Conservation (phyloP, 2,113 vertebrate genomes). For the Cyprinodon tularosa region DNA sequence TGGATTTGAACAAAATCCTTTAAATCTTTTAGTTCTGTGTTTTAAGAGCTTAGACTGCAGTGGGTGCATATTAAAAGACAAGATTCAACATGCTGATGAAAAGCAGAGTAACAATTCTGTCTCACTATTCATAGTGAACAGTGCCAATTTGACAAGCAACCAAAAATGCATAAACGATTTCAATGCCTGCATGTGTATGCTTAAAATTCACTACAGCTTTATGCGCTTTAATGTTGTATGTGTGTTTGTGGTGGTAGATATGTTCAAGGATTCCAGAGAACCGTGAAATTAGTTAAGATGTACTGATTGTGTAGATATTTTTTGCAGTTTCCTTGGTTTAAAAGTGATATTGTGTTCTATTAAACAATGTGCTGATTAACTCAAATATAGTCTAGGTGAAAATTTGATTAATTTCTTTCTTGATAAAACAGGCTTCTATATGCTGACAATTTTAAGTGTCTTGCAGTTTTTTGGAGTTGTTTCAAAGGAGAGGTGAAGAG, state of each 20-base stretch:
- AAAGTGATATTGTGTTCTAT: background rate
- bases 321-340: background rate
- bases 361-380: background rate
- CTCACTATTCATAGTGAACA: background rate
- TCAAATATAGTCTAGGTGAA: background rate
- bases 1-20: slow-evolving; percentile 27
- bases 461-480: background rate
- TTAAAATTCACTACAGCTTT: background rate
- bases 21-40: slow-evolving; percentile 1
- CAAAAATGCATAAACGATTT: background rate
- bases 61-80: slow-evolving; percentile 11
- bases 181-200: background rate
- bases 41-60: slow-evolving; percentile 2
- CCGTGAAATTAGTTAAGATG: background rate
- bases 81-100: slow-evolving; percentile 31
- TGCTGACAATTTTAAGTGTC: background rate
- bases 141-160: slow-evolving; percentile 1
- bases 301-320: background rate
- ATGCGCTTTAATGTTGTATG: background rate
- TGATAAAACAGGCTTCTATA: background rate
- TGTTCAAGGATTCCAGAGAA: background rate
- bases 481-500: background rate
- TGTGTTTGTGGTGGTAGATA: background rate
- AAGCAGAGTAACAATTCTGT: background rate
- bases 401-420: background rate